These are phyloP conservation scores for Coboldia fuscipes DNA, from an alignment of 1,140 invertebrate species.

Conservation along the genomic window DNA sequence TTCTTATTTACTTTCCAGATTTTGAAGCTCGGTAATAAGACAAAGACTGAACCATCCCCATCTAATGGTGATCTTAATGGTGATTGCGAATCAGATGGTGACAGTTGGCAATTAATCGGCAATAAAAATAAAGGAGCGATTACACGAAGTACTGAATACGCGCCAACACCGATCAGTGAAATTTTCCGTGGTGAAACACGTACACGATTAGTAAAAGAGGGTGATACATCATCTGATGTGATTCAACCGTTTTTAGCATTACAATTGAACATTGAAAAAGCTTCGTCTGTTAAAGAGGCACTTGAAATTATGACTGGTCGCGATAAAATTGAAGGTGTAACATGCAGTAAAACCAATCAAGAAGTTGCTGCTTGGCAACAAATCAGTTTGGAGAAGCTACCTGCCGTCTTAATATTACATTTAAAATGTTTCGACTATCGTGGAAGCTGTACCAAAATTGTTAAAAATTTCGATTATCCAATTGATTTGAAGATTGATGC, in stretches of 20 bases:
- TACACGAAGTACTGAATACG: constrained; percentile 60
- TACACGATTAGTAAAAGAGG: constrained; percentile 55
- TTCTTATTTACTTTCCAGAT: constrained; percentile 27
- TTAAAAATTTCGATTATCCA: constrained; percentile 73
- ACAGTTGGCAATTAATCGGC: constrained; percentile 67
- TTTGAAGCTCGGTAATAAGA: too few relatives aligned
- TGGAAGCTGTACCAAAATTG: constrained; percentile 72
- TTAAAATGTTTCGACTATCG: constrained; percentile 75
- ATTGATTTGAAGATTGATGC: constrained; percentile 74
- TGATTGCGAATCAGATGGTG: constrained; percentile 32
- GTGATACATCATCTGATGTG: constrained; percentile 52
- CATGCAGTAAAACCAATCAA: constrained; percentile 54
- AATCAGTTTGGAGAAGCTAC: constrained; percentile 66
- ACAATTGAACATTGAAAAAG: constrained; percentile 85
- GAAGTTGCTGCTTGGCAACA: constrained; percentile 65
- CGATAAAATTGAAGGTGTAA: constrained; percentile 68
- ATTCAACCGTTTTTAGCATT: constrained; percentile 88
- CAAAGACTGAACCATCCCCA: too few relatives aligned
- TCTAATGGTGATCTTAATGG: constrained; percentile 24
- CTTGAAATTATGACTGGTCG: constrained; percentile 62
- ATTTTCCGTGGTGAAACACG: constrained; percentile 80
- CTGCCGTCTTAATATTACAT: constrained; percentile 69
- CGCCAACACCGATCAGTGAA: constrained; percentile 69
- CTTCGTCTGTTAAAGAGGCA: constrained; percentile 59
- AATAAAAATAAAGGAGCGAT: constrained; percentile 69